Evolutionary conservation across 1,140 invertebrate genomes (phyloP).

Genomic region (Orussus abietinus): DNA sequence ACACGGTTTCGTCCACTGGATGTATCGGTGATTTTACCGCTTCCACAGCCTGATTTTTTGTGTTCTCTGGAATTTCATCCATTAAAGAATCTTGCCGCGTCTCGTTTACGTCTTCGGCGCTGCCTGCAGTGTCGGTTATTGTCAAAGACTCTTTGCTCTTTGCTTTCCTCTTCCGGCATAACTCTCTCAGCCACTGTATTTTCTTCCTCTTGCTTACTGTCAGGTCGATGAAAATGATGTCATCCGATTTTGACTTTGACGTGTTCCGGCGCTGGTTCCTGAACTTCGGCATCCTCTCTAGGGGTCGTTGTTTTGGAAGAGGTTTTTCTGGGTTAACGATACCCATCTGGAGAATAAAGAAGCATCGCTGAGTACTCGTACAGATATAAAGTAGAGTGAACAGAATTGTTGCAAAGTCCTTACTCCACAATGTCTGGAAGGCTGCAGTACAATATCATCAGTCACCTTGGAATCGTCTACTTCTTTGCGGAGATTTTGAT

Average conservation of each 20-base stretch:
- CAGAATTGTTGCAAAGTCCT: constrained; percentile 13
- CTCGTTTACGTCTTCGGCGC: too few species aligned
- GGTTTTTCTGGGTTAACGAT: constrained; percentile 10
- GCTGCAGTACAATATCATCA: too few species aligned
- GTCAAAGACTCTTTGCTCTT: too few species aligned
- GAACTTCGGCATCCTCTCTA: constrained; percentile 18
- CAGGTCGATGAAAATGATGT: constrained; percentile 38
- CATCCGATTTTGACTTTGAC: constrained; percentile 20
- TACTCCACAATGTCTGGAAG: constrained; percentile 9
- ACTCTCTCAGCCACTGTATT: too few species aligned
- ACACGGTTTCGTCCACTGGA: too few species aligned
- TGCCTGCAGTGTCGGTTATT: too few species aligned
- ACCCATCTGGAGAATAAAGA: too few species aligned
- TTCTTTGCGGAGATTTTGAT: constrained; percentile 4
- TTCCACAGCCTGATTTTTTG: too few species aligned
- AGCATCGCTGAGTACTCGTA: too few species aligned
- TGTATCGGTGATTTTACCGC: too few species aligned
- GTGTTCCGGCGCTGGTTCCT: constrained; percentile 10
- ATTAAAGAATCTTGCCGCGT: too few species aligned
- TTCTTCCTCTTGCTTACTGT: constrained; percentile 29
- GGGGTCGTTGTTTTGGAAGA: not conserved
- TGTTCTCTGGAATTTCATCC: too few species aligned
- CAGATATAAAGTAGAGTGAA: constrained; percentile 5
- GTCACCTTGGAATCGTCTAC: constrained; percentile 6
- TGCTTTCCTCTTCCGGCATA: not conserved